phyloP scores from a whole-genome alignment of 2,888 invertebrate genomes.

The Polylopha cassiicola region DNA sequence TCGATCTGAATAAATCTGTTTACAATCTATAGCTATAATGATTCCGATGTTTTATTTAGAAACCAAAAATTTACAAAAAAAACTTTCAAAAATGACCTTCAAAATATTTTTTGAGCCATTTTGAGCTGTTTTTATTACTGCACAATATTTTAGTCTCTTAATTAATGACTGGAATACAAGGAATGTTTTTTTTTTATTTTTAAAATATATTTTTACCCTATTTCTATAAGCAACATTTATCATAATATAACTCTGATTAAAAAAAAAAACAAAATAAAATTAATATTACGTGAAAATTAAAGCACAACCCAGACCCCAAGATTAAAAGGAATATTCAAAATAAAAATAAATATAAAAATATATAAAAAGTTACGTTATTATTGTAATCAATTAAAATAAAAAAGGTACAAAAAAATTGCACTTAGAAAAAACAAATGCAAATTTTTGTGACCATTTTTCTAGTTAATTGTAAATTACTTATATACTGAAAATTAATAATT shows the following conservation, averaged over 20 bases:
- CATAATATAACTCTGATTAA: no score
- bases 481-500: no score
- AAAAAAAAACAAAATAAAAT: no score
- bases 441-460: no score
- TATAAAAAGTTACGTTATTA: no score
- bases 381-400: slow-evolving; percentile 4
- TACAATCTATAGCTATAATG: slow-evolving; percentile 6
- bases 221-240: no score
- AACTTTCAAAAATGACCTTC: slow-evolving; percentile 16
- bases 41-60: slow-evolving; percentile 10
- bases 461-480: no score
- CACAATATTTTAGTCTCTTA: slow-evolving; percentile 5
- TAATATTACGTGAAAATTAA: no score
- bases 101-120: slow-evolving; percentile 19
- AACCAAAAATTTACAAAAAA: slow-evolving; percentile 6
- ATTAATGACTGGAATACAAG: slow-evolving; percentile 1
- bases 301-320: no score
- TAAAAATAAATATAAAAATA: background rate
- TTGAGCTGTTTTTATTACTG: slow-evolving; percentile 13
- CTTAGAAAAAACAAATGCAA: slow-evolving; percentile 7
- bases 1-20: slow-evolving; percentile 27
- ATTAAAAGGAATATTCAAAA: background rate
- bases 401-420: slow-evolving; percentile 13
- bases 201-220: background rate
- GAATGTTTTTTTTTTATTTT: slow-evolving; percentile 15